Evolutionary conservation across 2,113 vertebrate species (phyloP), one percentile per base, ranked within the genome.

Genomic region (Marcusenius ussheri): DNA sequence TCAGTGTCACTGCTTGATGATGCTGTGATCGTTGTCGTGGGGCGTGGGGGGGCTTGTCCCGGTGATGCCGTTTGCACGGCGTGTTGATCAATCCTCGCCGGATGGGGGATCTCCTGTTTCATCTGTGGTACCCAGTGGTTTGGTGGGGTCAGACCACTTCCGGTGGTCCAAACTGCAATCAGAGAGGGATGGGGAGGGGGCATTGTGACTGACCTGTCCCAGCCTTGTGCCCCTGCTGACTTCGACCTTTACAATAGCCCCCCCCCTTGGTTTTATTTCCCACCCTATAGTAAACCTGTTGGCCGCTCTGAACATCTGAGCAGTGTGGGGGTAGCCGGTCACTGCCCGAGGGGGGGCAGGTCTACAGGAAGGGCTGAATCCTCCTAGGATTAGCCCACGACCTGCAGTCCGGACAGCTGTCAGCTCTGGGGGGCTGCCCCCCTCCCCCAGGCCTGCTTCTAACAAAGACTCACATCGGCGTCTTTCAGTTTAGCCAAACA

Each of bases 351-450:
- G 19, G 45, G 47, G 49, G 84, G 91, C 92, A 92, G 91, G 93
- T 94, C 93, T 93, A 96, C 94, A 95, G 94, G 94, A 95, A 95
- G 94, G 90, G 89, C 91, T 93, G 35, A 94, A 95, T 95, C 93
- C 94, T 95, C 93, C 70, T 92, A 89, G 95, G 95, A 95, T 95
- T 95, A 96, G 92, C 90, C 93, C 92, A 91, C 92, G 93, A 93
- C 91, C 94, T 94, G 91, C 92, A 93, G 94, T 95, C 95, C 94
- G 89, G 93, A 95, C 94, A 95, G 94, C 95, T 95, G 95, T 93
- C 92, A 84, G 27, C 49, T 17, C 50, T 35, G 85, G 85, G 85
- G 50, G 27, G 45, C 83, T 47, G 83, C 21, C 74, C 74, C 31
- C 74, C 35, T 19, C 35, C 74, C 19, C 5, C 31, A 45, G 39